Conservation (phyloP, 2,797 vertebrate species). For the Eremophila alpestris region DNA sequence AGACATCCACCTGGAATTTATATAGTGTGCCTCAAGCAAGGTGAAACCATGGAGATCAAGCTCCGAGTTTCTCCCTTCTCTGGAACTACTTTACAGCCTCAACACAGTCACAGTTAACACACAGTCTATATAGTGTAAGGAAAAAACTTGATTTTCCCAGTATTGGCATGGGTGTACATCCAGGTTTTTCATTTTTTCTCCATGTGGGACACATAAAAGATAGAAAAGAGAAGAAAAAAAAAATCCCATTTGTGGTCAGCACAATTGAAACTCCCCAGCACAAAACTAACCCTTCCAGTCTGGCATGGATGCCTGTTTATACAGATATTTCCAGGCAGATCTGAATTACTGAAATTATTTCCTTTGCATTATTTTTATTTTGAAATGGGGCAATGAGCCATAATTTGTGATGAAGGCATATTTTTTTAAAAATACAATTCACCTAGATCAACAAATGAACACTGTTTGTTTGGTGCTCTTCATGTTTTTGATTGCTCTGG, state of each 20-base stretch:
- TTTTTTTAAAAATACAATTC: neutral
- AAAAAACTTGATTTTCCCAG: neutral
- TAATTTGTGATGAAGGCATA: neutral
- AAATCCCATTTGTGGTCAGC: neutral
- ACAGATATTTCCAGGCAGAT: neutral
- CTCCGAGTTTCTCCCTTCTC: neutral
- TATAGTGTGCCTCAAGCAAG: slow-evolving; percentile 52
- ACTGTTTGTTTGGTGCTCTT: neutral
- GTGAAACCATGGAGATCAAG: neutral
- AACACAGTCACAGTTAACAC: neutral
- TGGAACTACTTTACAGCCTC: neutral
- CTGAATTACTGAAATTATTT: neutral
- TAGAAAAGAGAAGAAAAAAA: neutral
- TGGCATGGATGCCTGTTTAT: neutral
- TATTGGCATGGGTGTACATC: neutral
- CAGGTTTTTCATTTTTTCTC: neutral
- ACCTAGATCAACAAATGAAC: neutral
- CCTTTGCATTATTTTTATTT: neutral
- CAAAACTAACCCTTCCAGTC: neutral
- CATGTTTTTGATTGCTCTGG: neutral
- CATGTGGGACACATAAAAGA: neutral
- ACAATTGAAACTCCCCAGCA: neutral
- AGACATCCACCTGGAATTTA: slow-evolving; percentile 85
- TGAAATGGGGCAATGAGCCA: neutral
- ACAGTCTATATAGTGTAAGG: rapidly evolving